Base-by-base conservation (phyloP, 2,888 invertebrate species). In the Archips xylosteana region DNA sequence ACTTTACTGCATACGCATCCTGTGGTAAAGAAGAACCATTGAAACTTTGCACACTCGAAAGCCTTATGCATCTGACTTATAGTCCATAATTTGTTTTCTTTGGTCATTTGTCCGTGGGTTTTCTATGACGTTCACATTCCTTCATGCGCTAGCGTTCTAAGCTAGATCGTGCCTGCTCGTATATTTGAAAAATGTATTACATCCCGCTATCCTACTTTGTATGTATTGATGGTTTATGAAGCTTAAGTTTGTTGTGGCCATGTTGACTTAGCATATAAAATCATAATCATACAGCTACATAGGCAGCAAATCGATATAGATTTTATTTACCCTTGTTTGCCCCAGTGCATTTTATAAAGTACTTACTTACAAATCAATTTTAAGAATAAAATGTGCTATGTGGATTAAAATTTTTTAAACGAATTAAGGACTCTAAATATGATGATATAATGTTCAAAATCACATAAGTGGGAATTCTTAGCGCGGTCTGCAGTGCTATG, bases 51-150 rank as follows among this genome's bases (percentile, higher is more conserved):
- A 32, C 4, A 3, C 1, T 32, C 57, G 2, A 23, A 57, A 23
- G 9, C 57, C 32, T 57, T 57, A 23, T 57, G 57, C 12, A 10
- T 12, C 3, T 1, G 32, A 32, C 32, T 57, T 57, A 57, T 3
- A 57, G 57, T 57, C 12, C 6, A 32, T 57, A 23, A 12, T 57
- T 6, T 57, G 57, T 23, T 9, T 32, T 57, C 32, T 12, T 23
- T 4, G 32, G 10, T 10, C 12, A 2, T 32, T 32, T 57, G 4
- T 54, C 15, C 32, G 10, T 57, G 10, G 32, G 8, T 12, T 32
- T 3, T 2, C 32, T 42, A 45, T 65, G 45, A 68, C 63, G 72
- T 68, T 73, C 62, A 63, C 67, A 73, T 73, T 73, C 72, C 72
- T 73, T 68, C 72, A 73, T 73, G 68, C 23, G 10, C 71, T 39